Percentiles rank a stretch among this genome's conserved stretches.
Conservation (phyloP, 2,113 vertebrate genomes). For the Theristicus caerulescens region DNA sequence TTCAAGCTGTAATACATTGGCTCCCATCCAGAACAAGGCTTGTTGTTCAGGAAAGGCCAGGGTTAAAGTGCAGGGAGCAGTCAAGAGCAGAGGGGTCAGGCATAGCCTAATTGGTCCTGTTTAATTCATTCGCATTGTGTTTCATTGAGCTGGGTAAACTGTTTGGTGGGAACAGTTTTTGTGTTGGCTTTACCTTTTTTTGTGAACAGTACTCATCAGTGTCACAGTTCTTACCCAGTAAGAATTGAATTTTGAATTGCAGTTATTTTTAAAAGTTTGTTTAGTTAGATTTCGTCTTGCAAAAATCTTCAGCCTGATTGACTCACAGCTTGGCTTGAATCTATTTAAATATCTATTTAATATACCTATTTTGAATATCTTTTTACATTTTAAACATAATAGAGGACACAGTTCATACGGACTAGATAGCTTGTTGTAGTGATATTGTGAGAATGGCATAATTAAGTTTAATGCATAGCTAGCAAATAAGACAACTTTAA, state of each 20-base stretch:
- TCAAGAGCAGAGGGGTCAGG: conserved; percentile 60
- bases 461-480: not conserved
- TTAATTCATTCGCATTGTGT: conserved; percentile 38
- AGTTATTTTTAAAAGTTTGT: not conserved
- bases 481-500: not conserved
- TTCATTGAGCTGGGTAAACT: not conserved
- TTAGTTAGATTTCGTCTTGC: not conserved
- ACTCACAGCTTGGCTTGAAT: not conserved
- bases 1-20: not conserved
- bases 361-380: not conserved
- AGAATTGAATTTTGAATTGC: not conserved
- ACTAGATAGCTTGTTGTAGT: not conserved
- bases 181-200: not conserved
- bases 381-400: not conserved
- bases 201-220: not conserved
- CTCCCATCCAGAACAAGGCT: conserved; percentile 24
- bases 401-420: not conserved
- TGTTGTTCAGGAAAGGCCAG: conserved; percentile 50
- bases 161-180: not conserved
- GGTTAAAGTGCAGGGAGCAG: conserved; percentile 64
- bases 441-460: not conserved
- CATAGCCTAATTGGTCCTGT: conserved; percentile 50
- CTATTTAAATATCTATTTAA: not conserved
- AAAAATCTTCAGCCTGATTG: not conserved
- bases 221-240: not conserved